Evolutionary conservation across 2,888 invertebrate species (phyloP), one percentile per base, ranked within the genome.

Genomic region (Trichacis sp.): DNA sequence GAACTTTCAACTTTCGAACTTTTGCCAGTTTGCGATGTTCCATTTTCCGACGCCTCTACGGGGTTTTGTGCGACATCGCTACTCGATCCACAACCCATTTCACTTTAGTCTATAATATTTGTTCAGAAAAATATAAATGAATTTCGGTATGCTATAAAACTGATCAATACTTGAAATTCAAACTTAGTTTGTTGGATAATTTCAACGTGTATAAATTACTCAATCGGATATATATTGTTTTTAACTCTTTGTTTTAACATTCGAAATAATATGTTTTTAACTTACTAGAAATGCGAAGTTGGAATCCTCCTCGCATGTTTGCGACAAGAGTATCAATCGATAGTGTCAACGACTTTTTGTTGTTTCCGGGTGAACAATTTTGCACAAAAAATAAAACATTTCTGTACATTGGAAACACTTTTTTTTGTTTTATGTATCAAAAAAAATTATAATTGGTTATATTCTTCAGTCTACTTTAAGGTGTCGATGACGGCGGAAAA

Each of bases 31-130:
- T 68, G 56, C 15, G 59, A 38, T 20, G 64, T 64, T 42, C 70
- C 70, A 17, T 58, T 56, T 33, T 70, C 66, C 17, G 36, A 18
- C 12, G 38, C 15, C 50, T 60, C 40, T 24, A 66, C 64, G 17
- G 64, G 52, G 38, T 60, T 73, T 48, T 70, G 72, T 40, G 70
- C 54, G 3, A 73, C 74, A 19, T 74, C 74, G 45, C 70, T 74
- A 47, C 74, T 74, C 14, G 74, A 65, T 43, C 67, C 64, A 50
- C 74, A 74, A 47, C 74, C 74, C 74, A 74, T 74, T n/a, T n/a
- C n/a, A n/a, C n/a, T 20, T 48, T 65, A 53, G 59, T 40, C 40
- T 14, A 43, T 43, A 18, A 43, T 19, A n/a, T n/a, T n/a, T n/a
- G n/a, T n/a, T n/a, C n/a, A n/a, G n/a, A n/a, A n/a, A 43, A 18